Percentiles rank a stretch among this genome's conserved stretches.
Evolutionary conservation across 2,888 invertebrate genomes (phyloP).

Genomic region (Drosophila peninsularis): DNA sequence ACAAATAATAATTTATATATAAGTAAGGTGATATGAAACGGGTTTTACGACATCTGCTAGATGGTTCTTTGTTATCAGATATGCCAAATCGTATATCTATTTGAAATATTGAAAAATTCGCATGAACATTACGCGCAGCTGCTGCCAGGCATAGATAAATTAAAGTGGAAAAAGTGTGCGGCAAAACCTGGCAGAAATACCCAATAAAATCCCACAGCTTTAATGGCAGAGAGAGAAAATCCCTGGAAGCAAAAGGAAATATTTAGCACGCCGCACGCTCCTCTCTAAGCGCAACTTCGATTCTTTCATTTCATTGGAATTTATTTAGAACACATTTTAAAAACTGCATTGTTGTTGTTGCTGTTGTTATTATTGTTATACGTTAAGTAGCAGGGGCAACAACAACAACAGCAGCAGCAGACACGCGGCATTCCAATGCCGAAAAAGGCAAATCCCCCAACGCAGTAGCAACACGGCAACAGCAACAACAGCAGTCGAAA

Average conservation of each 20-base stretch:
- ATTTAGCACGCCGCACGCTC: constrained; percentile 6
- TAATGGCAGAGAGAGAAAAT: not conserved
- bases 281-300: constrained; percentile 32
- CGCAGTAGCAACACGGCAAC: constrained; percentile 24
- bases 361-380: constrained; percentile 51
- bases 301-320: constrained; percentile 81
- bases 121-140: not conserved
- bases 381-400: constrained; percentile 47
- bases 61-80: constrained; percentile 9
- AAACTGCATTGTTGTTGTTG: constrained; percentile 43
- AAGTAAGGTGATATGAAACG: constrained; percentile 5
- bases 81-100: constrained; percentile 8
- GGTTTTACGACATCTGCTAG: constrained; percentile 1
- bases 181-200: not conserved
- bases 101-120: not conserved
- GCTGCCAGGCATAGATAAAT: constrained; percentile 1
- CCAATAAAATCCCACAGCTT: not conserved
- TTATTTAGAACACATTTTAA: constrained; percentile 83
- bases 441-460: constrained; percentile 76
- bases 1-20: not conserved
- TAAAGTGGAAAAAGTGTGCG: constrained; percentile 4
- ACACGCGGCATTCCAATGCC: constrained; percentile 76
- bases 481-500: constrained; percentile 55
- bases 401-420: constrained; percentile 47
- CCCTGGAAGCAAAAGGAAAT: not conserved